Evolutionary conservation across 1,140 invertebrate species (phyloP), one percentile per base, ranked within the genome.

Genomic region (Drosophila saltans): DNA sequence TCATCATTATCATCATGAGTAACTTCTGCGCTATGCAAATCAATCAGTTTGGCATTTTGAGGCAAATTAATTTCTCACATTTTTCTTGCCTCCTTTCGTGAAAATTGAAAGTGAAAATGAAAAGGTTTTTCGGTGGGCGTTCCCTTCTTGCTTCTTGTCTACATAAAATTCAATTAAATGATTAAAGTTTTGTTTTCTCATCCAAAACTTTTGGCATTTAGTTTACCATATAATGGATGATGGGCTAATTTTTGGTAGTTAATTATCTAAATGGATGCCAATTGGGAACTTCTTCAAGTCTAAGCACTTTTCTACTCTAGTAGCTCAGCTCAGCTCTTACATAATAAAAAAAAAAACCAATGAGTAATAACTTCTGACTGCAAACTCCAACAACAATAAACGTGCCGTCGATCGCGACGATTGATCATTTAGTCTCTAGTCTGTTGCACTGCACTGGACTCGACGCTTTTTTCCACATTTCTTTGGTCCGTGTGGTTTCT

Each of bases 321-420:
- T 58, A 41, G 56, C 30, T 55, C 21, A 11, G 33, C 48, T 16
- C 16, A 59, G 39, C 70, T 86, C 70, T 86, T 85, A 79, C 62
- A 78, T 85, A 86, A 85, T 78, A 16, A 16, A 16, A 16, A 16
- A 16, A 58, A 57, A 73, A 85, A 78, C 75, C 59, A 63, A 69
- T 82, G 83, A 86, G 63, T 86, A 79, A 82, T 88, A 86, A 39
- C 72, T 57, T 68, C 57, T 59, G 64, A 67, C 68, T 66, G 60
- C 63, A 52, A 68, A 69, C 63, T 69, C 64, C 41, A 72, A 66
- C 41, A 72, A 66, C 45, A 58, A 52, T 64, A 86, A 86, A 88
- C 80, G 72, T 85, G 75, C 82, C 75, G 62, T 60, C 66, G 88
- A 79, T 91, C 82, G 88, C 82, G 75, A 67, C 88, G 80, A 91